Evolutionary conservation across 2,888 invertebrate species (phyloP).

Genomic region (Chymomyza procnemis): DNA sequence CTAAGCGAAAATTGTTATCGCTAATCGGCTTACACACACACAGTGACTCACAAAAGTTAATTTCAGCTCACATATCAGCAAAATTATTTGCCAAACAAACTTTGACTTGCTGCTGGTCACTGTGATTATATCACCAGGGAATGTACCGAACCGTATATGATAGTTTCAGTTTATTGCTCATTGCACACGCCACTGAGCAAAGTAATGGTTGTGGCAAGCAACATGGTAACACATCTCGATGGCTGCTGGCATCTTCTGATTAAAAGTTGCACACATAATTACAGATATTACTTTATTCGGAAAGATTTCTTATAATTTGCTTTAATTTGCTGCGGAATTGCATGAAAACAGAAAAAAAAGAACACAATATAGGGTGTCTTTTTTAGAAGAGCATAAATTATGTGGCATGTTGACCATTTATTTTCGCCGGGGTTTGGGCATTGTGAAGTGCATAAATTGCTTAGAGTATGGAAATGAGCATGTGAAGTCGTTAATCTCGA

Average conservation of each 20-base stretch:
- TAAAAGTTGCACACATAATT: neutral
- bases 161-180: neutral
- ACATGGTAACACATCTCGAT: neutral
- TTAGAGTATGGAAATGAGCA: too few species aligned
- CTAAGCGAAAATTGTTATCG: neutral
- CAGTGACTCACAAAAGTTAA: neutral
- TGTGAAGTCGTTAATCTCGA: too few species aligned
- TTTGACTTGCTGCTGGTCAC: constrained; percentile 18
- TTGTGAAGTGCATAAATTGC: too few species aligned
- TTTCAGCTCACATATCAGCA: constrained; percentile 14
- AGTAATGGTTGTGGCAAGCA: neutral
- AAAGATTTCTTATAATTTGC: neutral
- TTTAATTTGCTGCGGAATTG: neutral
- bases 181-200: neutral
- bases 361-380: too few species aligned
- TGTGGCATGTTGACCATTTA: too few species aligned
- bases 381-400: too few species aligned
- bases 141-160: neutral
- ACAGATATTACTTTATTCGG: neutral
- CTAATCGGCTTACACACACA: constrained; percentile 61
- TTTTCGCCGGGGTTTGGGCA: too few species aligned
- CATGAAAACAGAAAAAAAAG: too few species aligned
- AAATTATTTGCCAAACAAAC: constrained; percentile 43
- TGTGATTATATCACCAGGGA: neutral
- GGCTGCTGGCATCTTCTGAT: neutral